Base-by-base conservation (phyloP, 2,113 vertebrate genomes). In the Coregonus clupeaformis region DNA sequence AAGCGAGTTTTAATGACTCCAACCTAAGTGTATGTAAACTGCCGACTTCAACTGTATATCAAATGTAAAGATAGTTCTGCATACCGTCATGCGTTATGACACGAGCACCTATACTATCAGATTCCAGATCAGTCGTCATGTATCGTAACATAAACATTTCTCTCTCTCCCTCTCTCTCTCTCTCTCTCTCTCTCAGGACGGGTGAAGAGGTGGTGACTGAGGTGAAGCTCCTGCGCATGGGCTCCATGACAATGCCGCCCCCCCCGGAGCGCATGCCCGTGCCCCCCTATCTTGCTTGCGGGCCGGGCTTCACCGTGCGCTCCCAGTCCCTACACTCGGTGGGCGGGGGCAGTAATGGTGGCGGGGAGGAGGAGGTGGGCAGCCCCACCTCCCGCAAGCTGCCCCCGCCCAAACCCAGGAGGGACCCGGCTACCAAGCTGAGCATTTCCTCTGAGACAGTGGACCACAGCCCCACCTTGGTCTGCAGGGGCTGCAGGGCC, bases 291-390 rank as follows among this genome's bases (percentile, higher is more conserved):
- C 94, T 96, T 18, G 94, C 96, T 60, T 97, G 96, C 75, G 93
- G 95, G 74, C 94, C 95, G 52, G 96, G 96, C 82, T 98, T 98
- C 79, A 89, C 96, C 0, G 96, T 99, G 63, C 95, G 97, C 80
- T 99, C 97, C 16, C 98, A 99, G 92, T 98, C 97, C 27, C 94
- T 99, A 76, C 97, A 99, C 83, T 98, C 98, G 0, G 96, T 99
- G 0, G 97, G 97, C 66, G 96, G 62, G 22, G 96, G 88, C 73
- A 96, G 89, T 89, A 94, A 87, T 1, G 89, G 87, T 71, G 88
- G 87, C 72, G 90, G 63, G 9, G 73, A 92, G 0, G 98, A 99
- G 1, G 97, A 98, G 1, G 97, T 97, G 79, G 95, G 94, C 71
- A 96, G 93, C 83, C 93, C 95, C 64, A 94, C 94, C 81, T 96